Evolutionary conservation across 2,113 vertebrate genomes (phyloP).

Genomic region (Pongo pygmaeus): DNA sequence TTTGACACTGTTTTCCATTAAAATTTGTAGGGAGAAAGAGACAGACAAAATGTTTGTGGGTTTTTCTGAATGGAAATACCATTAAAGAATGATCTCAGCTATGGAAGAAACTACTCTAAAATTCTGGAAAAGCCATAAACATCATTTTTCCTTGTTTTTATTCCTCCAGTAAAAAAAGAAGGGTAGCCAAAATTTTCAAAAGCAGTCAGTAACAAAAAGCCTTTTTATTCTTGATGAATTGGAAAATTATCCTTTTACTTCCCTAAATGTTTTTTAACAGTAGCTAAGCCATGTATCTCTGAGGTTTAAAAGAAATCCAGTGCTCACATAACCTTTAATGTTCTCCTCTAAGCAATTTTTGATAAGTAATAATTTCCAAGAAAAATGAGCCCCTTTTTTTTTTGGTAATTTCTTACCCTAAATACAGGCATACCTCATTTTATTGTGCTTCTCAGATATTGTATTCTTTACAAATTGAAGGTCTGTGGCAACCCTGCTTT

Average conservation of each 20-base stretch:
- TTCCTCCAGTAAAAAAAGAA: not conserved
- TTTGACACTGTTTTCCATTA: constrained; percentile 58
- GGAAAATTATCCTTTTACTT: constrained; percentile 27
- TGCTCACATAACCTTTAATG: not conserved
- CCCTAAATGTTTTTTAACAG: not conserved
- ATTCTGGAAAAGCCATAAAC: constrained; percentile 62
- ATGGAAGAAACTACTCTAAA: constrained; percentile 52
- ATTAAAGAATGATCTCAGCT: constrained; percentile 60
- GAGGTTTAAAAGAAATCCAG: not conserved
- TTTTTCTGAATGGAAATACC: constrained; percentile 70
- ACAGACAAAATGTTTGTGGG: constrained; percentile 59
- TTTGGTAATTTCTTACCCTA: not conserved
- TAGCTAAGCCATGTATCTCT: not conserved
- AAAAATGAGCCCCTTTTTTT: not conserved
- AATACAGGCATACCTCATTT: not conserved
- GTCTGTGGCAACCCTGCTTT: not conserved
- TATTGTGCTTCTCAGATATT: not conserved
- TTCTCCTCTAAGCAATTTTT: not conserved
- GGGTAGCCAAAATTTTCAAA: not conserved
- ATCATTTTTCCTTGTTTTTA: not conserved
- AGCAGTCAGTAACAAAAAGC: not conserved
- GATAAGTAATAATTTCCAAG: constrained; percentile 23
- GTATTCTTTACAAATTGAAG: not conserved
- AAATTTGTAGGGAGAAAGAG: constrained; percentile 24
- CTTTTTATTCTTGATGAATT: constrained; percentile 39